Conservation (phyloP, 64 coral and sea anemone species). For the Catalaphyllia jardinei region DNA sequence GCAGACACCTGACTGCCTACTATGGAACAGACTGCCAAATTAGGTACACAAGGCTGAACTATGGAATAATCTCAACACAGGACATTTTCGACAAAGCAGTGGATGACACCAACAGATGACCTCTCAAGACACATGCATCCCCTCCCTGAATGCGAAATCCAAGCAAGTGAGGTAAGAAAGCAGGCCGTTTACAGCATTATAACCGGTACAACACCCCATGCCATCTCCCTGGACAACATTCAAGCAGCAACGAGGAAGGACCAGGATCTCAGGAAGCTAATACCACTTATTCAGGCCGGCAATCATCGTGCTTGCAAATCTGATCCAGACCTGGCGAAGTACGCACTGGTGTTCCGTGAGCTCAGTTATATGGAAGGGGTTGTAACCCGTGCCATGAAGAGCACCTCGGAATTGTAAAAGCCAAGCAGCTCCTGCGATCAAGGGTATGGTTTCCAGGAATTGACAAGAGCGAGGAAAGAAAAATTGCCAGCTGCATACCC, state of each 20-base stretch:
- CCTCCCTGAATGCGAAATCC: no score
- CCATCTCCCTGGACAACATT: not conserved
- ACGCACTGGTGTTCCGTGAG: no score
- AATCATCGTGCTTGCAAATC: not conserved
- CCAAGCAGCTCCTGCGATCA: not conserved
- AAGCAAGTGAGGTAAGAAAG: no score
- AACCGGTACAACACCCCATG: no score
- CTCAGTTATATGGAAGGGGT: not conserved
- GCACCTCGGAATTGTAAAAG: not conserved
- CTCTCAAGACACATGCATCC: no score
- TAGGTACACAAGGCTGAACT: slow-evolving; percentile 57
- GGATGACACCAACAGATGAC: slow-evolving; percentile 33
- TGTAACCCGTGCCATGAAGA: slow-evolving; percentile 6
- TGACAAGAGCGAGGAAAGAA: no score
- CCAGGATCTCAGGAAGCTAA: not conserved
- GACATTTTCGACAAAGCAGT: slow-evolving; percentile 63
- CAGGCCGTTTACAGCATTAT: no score
- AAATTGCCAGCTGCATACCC: no score
- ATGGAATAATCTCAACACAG: slow-evolving; percentile 53
- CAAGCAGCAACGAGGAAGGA: not conserved
- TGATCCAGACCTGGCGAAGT: not conserved
- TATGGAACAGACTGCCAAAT: slow-evolving; percentile 51
- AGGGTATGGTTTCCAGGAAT: no score
- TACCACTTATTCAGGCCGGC: not conserved
- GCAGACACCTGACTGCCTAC: slow-evolving; percentile 51